Evolutionary conservation across 2,888 invertebrate species (phyloP).

Genomic region (Ormyrus labotus): DNA sequence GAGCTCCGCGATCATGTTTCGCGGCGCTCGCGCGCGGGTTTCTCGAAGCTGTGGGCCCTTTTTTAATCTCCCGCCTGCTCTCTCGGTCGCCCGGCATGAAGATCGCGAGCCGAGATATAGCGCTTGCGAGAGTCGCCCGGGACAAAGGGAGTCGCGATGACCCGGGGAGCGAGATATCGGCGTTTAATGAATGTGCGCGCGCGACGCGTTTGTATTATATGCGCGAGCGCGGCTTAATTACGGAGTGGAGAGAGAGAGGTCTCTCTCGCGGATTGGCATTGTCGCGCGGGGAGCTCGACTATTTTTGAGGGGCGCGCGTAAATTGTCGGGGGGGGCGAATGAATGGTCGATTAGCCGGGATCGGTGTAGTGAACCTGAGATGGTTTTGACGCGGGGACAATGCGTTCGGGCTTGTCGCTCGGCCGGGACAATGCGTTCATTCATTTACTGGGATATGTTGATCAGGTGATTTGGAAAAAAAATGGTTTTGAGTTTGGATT

Average conservation of each 20-base stretch:
- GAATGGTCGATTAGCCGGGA: background rate
- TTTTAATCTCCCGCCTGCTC: conserved; percentile 15
- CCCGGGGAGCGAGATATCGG: background rate
- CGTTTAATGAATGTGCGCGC: conserved; percentile 8
- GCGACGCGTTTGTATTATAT: conserved; percentile 28
- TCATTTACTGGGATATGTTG: background rate
- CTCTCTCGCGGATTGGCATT: conserved; percentile 1
- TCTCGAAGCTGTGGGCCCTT: conserved; percentile 4
- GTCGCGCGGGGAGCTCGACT: conserved; percentile 1
- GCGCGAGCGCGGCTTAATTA: conserved; percentile 40
- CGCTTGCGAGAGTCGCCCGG: conserved; percentile 6
- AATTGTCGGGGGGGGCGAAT: background rate
- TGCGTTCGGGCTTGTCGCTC: too few relatives aligned
- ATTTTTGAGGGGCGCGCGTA: background rate
- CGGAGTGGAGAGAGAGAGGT: background rate
- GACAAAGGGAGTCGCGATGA: conserved; percentile 17
- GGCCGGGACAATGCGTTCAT: conserved; percentile 21
- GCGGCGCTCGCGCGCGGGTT: background rate
- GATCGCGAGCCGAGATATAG: conserved; percentile 37
- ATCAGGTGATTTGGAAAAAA: too few relatives aligned
- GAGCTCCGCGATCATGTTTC: conserved; percentile 37
- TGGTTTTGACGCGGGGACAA: conserved; percentile 23
- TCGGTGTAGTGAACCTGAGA: too few relatives aligned
- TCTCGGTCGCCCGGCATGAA: background rate
- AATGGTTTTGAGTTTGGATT: too few relatives aligned